Base-by-base conservation (phyloP, 1,140 invertebrate genomes). In the Stegodyphus dumicola region DNA sequence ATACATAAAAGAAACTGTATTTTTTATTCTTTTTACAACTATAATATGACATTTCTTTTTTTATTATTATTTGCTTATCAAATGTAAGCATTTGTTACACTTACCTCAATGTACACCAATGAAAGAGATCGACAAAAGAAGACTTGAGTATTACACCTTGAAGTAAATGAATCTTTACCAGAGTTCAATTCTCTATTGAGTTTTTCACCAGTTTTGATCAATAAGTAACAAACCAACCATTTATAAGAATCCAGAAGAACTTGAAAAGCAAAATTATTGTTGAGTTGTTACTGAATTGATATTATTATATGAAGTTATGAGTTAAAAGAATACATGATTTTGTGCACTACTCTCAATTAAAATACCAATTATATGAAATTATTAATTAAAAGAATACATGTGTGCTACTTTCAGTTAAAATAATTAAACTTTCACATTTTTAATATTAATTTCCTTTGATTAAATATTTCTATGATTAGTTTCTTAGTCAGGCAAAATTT, bases 61-160 rank as follows among this genome's bases (percentile, higher is more conserved):
- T n/a, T n/a, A n/a, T n/a, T n/a, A n/a, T n/a, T 33, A 33, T 33
- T 33, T 33, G 33, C 33, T 33, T 33, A 33, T 33, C 33, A 60
- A 60, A 60, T 60, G 15, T 10, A 60, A 15, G 56, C 56, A 60
- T 60, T 15, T 9, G 9, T 10, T 33, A 33, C 33, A 60, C 15
- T 77, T 88, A 90, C 90, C 91, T 95, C 94, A 60, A 94, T 94
- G 90, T 95, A 98, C 15, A 93, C 94, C 67, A 95, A 90, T 0
- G 95, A 93, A 6, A 98, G 91, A 15, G 93, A 94, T 88, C 93
- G 92, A 85, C 95, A 95, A 83, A 93, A 93, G 90, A 94, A 97
- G 17, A 96, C 93, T 92, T 98, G 97, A 6, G 93, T 93, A 87
- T 96, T 93, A 90, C 95, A 96, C 89, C 93, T 93, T 1, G 94